Evolutionary conservation across 2,113 vertebrate species (phyloP), one percentile per base, ranked within the genome.

Genomic region (Apistogramma diplotaenia): DNA sequence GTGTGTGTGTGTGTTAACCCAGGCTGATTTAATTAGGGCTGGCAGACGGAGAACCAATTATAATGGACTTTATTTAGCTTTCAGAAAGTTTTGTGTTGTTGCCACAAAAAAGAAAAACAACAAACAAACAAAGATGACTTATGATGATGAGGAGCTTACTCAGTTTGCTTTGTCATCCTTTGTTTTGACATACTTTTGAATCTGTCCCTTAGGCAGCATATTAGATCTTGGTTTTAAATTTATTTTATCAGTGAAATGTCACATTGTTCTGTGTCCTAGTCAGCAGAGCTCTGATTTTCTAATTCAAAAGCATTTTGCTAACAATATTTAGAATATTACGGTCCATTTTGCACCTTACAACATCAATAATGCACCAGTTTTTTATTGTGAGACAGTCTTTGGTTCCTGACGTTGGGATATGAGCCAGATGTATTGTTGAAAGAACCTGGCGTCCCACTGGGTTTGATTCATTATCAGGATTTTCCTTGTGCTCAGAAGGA

Each of bases 351-450:
- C 57, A 51, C 37, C 8, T 56, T 18, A 65, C 7, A 12, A 74
- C 51, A 74, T 83, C 35, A 81, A 49, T 57, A 72, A 70, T 61
- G 15, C 5, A 37, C 19, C 23, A 25, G 2, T 18, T 73, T 74
- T 25, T 74, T 7, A n/a, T 31, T 4, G 33, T 51, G 40, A 33
- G 27, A 7, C 18, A 31, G 37, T 35, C 25, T 37, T 46, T 33
- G 35, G 65, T 74, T 77, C 16, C 29, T 53, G 11, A 37, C 2
- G 4, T 54, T 82, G 82, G 82, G 82, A 83, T 61, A 33, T 54
- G 71, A 81, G 74, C 85, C 86, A 86, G 82, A 31, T 58, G 76
- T 16, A 78, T 86, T 89, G 88, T 85, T 85, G 75, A 61, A 87
- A 83, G 25, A 76, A 71, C 27, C 51, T 11, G 12, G 43, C 7